These are phyloP conservation scores for Stegophylla sp. DNA, from an alignment of 2,888 invertebrate species.

Conservation along the genomic window DNA sequence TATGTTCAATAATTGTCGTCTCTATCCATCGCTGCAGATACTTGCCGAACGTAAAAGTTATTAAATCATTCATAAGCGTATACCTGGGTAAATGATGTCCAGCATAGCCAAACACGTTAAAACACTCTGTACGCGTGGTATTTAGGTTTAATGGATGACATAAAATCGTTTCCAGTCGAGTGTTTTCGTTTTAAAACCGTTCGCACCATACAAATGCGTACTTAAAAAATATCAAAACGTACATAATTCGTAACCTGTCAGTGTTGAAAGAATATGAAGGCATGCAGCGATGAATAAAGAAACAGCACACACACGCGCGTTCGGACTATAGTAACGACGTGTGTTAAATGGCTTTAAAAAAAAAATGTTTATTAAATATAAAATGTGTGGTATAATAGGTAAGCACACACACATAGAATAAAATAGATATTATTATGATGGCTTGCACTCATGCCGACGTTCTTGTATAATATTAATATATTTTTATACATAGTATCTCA, in stretches of 20 bases:
- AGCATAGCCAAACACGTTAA: background rate
- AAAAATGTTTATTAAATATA: background rate
- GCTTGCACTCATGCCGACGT: too few relatives aligned
- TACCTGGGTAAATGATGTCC: background rate
- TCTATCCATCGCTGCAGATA: background rate
- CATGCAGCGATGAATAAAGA: background rate
- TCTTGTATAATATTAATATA: too few relatives aligned
- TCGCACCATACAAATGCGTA: background rate
- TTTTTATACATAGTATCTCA: too few relatives aligned
- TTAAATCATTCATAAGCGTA: background rate
- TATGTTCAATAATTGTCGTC: background rate
- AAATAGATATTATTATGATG: too few relatives aligned
- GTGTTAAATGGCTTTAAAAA: background rate
- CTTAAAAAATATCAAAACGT: background rate
- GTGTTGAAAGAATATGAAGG: background rate
- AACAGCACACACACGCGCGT: too few relatives aligned
- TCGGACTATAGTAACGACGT: too few relatives aligned
- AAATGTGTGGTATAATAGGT: too few relatives aligned
- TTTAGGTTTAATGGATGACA: constrained; percentile 4
- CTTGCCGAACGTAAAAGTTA: background rate
- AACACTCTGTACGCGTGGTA: background rate
- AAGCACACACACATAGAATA: too few relatives aligned
- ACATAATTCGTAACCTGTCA: background rate
- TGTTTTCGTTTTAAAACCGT: background rate
- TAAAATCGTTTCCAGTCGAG: background rate